phyloP scores from a whole-genome alignment of 2,888 invertebrate genomes.

The Diarsia mendica region DNA sequence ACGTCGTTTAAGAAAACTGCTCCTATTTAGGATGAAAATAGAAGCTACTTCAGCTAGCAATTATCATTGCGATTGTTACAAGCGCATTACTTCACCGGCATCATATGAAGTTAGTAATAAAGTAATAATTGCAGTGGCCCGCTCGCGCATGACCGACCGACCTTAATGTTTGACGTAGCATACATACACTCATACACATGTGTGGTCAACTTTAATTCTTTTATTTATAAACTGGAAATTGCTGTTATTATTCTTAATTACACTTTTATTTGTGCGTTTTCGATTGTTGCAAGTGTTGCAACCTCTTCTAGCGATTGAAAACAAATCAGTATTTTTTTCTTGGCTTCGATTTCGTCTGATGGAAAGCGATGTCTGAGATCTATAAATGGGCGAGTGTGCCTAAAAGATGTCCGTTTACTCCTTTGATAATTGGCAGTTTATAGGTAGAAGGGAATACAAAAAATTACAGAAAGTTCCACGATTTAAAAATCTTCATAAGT shows the following conservation, averaged over 20 bases:
- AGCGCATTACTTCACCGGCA: slow-evolving; percentile 71
- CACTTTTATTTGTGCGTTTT: slow-evolving; percentile 4
- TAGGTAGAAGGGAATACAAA: neutral
- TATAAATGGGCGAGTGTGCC: neutral
- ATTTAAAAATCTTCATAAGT: neutral
- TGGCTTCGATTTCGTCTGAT: neutral
- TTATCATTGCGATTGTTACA: slow-evolving; percentile 42
- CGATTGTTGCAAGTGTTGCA: neutral
- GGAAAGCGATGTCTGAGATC: neutral
- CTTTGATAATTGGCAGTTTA: neutral
- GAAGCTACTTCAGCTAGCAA: neutral
- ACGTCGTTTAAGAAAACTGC: neutral
- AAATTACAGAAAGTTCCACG: neutral
- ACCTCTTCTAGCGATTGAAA: slow-evolving; percentile 7
- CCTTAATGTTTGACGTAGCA: slow-evolving; percentile 78
- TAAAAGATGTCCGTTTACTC: neutral
- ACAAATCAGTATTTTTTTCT: slow-evolving; percentile 2
- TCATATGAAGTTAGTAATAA: slow-evolving; percentile 63
- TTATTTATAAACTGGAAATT: slow-evolving; percentile 58
- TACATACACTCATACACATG: slow-evolving; percentile 48
- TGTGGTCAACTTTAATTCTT: slow-evolving; percentile 56
- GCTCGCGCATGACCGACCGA: slow-evolving; percentile 78
- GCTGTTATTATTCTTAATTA: slow-evolving; percentile 29
- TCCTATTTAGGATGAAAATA: slow-evolving; percentile 34
- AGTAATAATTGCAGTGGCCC: slow-evolving; percentile 73